These are phyloP conservation scores for Xiphophorus maculatus DNA, from an alignment of 2,113 vertebrate species.

Conservation along the genomic window DNA sequence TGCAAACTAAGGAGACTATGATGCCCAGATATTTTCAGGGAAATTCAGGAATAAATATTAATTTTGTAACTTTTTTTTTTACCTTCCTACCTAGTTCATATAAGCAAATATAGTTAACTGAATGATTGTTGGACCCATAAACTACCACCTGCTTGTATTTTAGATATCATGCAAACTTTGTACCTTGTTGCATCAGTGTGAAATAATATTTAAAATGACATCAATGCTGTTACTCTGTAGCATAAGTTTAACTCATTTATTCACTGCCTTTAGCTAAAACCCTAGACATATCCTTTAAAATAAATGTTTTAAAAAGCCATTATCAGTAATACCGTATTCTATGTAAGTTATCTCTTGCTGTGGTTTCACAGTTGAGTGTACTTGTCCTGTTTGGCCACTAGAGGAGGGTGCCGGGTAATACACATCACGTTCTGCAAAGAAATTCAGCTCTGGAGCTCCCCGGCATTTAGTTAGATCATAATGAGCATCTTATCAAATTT, in stretches of 20 bases:
- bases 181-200: not conserved
- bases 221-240: not conserved
- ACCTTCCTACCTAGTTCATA: not conserved
- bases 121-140: not conserved
- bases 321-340: not conserved
- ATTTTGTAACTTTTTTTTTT: not conserved
- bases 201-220: not conserved
- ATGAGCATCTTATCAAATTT: not conserved
- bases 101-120: not conserved
- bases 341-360: not conserved
- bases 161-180: not conserved
- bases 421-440: not conserved
- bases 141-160: not conserved
- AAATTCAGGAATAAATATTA: not conserved
- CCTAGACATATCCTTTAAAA: not conserved
- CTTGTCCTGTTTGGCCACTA: conserved; percentile 61
- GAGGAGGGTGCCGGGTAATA: conserved; percentile 61
- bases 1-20: not conserved
- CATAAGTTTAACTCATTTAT: not conserved
- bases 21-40: not conserved
- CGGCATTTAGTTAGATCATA: not conserved
- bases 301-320: not conserved
- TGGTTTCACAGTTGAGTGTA: conserved; percentile 31
- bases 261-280: not conserved
- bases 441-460: not conserved